Base-by-base conservation (phyloP, 1,140 invertebrate genomes). In the Nasonia giraulti region DNA sequence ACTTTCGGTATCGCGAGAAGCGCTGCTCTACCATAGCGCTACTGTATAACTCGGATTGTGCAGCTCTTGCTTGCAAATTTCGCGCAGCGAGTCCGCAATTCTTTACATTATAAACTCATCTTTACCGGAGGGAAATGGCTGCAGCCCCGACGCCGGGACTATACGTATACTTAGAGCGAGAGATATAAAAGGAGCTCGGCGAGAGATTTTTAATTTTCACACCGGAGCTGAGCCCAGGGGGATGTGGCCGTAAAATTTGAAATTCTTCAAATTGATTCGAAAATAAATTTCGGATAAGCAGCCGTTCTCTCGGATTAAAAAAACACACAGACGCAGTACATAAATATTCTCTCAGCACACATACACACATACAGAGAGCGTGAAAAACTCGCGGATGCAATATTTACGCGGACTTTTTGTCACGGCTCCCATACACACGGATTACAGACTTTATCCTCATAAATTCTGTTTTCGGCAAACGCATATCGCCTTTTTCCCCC, bases 41-140 rank as follows among this genome's bases (percentile, higher is more conserved):
- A 12, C 31, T 14, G 27, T 50, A 27, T 27, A 83, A 78, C 62
- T 83, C 62, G n/a, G 62, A 77, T 78, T 78, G 55, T 55, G 31
- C 62, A 27, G 2, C 33, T 74, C 23, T 12, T 23, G 7, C 37
- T 83, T 83, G 62, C 62, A 40, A 83, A 78, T 78, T 78, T 75
- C 62, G 17, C 12, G 62, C 1, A 76, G 81, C 55, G n/a, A 76
- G 33, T 74, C 55, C 23, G 27, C 73, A 44, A 77, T 83, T 83
- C 62, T 78, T 83, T 62, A 74, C 47, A 75, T 40, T 82, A 76
- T 83, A 83, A 83, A 76, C 81, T 83, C 33, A 44, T 76, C 55
- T 83, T 68, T 83, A 40, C 55, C 1, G 17, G 55, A 62, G 17
- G 17, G 55, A 50, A 14, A 50, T 17, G 47, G 47, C 47, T 50